These are phyloP conservation scores for zebrafish (Danio rerio) DNA, from an alignment of 2,113 vertebrate species.

Conservation along the genomic window DNA sequence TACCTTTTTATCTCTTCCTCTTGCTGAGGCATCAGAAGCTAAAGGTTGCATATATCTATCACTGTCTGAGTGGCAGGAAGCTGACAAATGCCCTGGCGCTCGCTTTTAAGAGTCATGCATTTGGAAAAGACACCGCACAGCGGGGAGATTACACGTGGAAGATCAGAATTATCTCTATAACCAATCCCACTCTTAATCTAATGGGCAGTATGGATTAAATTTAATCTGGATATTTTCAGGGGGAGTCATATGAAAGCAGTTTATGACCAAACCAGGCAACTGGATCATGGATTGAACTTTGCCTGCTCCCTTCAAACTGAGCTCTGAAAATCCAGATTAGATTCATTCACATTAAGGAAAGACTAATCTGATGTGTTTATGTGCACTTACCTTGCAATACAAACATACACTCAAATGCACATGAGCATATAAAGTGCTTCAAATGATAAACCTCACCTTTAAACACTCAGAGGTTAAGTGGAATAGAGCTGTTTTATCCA, in stretches of 20 bases:
- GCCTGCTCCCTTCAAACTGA: background rate
- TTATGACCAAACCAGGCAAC: background rate
- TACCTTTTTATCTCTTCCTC: conserved; percentile 8
- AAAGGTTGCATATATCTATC: conserved; percentile 47
- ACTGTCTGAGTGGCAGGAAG: conserved; percentile 11
- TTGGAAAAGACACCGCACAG: background rate
- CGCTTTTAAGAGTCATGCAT: conserved; percentile 11
- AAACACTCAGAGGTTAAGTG: no score
- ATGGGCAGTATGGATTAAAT: background rate
- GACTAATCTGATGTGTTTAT: conserved; percentile 4
- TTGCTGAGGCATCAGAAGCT: conserved; percentile 28
- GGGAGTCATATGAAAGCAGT: conserved; percentile 1
- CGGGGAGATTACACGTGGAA: conserved; percentile 24
- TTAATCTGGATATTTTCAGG: conserved; percentile 20
- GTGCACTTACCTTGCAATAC: background rate
- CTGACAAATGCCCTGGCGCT: background rate
- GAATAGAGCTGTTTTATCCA: no score
- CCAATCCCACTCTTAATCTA: conserved; percentile 21
- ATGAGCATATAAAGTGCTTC: no score
- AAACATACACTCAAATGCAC: background rate
- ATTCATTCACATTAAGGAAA: background rate
- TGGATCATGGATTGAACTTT: conserved; percentile 14
- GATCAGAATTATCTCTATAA: conserved; percentile 30
- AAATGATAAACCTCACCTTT: no score
- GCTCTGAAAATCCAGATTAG: conserved; percentile 30